Evolutionary conservation across 2,797 vertebrate genomes (phyloP), one percentile per base, ranked within the genome.

Genomic region (Otolemur crassicaudatus): DNA sequence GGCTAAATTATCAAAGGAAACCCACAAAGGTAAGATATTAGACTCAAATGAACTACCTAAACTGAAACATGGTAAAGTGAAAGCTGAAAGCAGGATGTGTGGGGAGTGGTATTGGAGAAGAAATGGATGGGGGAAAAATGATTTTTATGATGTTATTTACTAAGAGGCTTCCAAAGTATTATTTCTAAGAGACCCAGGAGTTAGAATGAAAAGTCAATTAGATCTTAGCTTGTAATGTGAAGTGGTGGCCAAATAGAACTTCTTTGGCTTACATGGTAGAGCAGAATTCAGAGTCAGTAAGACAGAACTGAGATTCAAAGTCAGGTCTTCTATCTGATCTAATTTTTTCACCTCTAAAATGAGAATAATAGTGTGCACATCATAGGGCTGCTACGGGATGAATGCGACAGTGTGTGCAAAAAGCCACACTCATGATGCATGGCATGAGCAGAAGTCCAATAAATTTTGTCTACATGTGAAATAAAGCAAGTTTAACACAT

Each of bases 1-100:
- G 69, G 61, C 73, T 65, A 91, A 82, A 80, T 95, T 96, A 94
- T 81, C 92, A 46, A 96, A 95, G 79, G 79, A 81, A 94, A 88
- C 65, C 77, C 92, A 70, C 46, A 95, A 82, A 87, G 37, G 53
- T 91, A 92, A 96, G 75, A 80, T 70, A 90, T 40, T 88, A 91
- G 49, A 87, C 46, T 89, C 56, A 94, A 91, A 94, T 69, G 69
- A 94, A 53, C 43, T 79, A n/a, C 23, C 58, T 91, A 70, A 96
- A 92, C 92, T 29, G 46, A 56, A 94, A 61, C 29, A 10, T 37
- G 37, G 61, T 89, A 77, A 94, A 92, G 19, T 31, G n/a, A 84
- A 61, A 46, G n/a, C 34, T 49, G 56, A 92, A 34, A 94, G n/a
- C 17, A 72, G 82, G 16, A 76, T 70, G 17, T 14, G 31, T 49